These are phyloP conservation scores for Penaeus chinensis DNA, from an alignment of 1,140 invertebrate species.

Conservation along the genomic window DNA sequence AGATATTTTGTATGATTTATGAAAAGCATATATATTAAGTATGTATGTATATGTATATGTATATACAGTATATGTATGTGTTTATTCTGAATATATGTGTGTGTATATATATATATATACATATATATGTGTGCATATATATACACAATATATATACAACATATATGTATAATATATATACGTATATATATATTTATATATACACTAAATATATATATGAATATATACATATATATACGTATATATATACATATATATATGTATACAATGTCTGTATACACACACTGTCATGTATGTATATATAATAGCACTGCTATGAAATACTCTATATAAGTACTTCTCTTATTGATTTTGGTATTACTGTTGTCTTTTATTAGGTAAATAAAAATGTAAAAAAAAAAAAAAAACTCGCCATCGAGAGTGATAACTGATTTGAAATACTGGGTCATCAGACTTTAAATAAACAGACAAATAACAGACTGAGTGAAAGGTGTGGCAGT, in stretches of 20 bases:
- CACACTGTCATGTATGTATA: slow-evolving; percentile 15
- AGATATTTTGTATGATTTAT: slow-evolving; percentile 6
- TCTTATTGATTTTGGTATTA: too few relatives aligned
- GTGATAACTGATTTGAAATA: too few relatives aligned
- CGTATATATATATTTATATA: neutral
- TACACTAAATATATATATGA: neutral
- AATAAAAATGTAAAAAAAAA: too few relatives aligned
- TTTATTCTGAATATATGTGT: neutral
- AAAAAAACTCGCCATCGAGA: too few relatives aligned
- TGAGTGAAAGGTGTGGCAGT: too few relatives aligned
- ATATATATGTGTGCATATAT: neutral
- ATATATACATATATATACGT: neutral
- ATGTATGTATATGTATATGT: neutral
- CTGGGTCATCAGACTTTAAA: too few relatives aligned
- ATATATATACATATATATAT: neutral
- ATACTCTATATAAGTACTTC: too few relatives aligned
- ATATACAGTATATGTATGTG: neutral
- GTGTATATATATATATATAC: neutral
- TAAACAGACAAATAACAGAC: too few relatives aligned
- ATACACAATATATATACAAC: neutral
- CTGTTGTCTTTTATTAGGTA: too few relatives aligned
- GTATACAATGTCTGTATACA: neutral
- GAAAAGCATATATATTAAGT: neutral
- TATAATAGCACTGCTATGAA: neutral
- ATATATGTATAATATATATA: neutral